Base-by-base conservation (phyloP, 2,113 vertebrate species). In the Osmerus mordax region DNA sequence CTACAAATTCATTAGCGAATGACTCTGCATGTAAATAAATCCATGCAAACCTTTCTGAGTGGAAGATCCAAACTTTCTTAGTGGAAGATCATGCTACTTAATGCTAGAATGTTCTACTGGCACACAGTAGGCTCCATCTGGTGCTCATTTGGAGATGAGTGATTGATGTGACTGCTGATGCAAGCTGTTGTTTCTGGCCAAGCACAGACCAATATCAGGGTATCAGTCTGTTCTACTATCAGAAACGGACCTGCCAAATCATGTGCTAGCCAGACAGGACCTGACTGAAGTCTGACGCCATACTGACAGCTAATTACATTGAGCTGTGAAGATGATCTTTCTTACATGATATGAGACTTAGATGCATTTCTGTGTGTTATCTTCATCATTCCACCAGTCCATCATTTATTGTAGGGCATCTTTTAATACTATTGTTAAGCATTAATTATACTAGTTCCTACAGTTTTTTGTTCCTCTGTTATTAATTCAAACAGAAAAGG, bases 121-220 rank as follows among this genome's bases (percentile, higher is more conserved):
- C 71, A 71, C 65, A 82, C 41, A 13, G 53, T 32, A 64, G 72
- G 28, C 70, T 65, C 75, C 73, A 75, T 75, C 75, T 85, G 81
- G 59, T 71, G 70, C 59, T 75, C 68, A 36, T 79, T 67, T 32
- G 52, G 23, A 69, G 54, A 53, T 4, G 7, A 74, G 4, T 61
- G 56, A 82, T 32, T 73, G 67, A 79, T 78, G 64, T 74, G 63
- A 70, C 15, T 62, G 14, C 61, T 28, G 47, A 62, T 6, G 1
- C 62, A 23, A 16, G 12, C 16, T 63, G 3, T 15, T 70, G n/a
- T 67, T 52, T 16, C 36, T 74, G 76, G 61, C 73, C 23, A 67
- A 62, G 60, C 8, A 67, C 13, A n/a, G 18, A 47, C 7, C 18
- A 32, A 16, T 16, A 59, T 75, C 65, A 53, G 18, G 51, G 12